phyloP scores from a whole-genome alignment of 2,113 vertebrate genomes.

The Apodemus speciosus region DNA sequence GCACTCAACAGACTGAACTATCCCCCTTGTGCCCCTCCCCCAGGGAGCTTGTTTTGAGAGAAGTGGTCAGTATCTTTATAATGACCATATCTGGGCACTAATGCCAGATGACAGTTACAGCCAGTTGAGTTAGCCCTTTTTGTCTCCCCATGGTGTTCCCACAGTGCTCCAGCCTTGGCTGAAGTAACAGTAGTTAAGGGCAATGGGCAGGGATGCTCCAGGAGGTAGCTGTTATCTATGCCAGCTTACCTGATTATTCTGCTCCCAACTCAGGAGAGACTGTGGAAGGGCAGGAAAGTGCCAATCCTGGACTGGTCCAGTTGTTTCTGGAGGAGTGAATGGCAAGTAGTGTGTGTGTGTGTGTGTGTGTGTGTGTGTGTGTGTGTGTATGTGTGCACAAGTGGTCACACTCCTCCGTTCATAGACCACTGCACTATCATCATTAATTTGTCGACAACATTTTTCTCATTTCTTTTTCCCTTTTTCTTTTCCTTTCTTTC shows the following conservation, averaged over 20 bases:
- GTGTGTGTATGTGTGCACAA: background rate
- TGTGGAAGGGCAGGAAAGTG: background rate
- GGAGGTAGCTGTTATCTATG: accelerated
- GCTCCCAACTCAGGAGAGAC: background rate
- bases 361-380: background rate
- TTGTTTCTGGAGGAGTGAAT: background rate
- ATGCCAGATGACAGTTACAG: background rate
- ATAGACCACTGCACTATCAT: background rate
- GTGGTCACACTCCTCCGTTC: background rate
- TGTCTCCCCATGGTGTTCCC: background rate
- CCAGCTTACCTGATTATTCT: background rate
- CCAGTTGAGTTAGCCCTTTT: background rate
- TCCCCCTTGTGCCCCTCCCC: accelerated
- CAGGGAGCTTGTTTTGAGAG: background rate
- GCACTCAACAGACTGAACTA: background rate
- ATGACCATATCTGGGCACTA: too few species aligned
- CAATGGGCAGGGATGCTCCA: background rate
- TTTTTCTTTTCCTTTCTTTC: background rate
- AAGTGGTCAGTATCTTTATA: background rate
- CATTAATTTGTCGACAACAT: background rate
- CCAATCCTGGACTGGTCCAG: background rate
- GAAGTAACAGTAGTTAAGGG: background rate
- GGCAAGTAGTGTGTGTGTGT: background rate
- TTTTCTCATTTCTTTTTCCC: background rate
- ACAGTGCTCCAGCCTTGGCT: background rate